These are phyloP conservation scores for Helicoverpa assulta DNA, from an alignment of 2,888 invertebrate genomes.

Conservation along the genomic window DNA sequence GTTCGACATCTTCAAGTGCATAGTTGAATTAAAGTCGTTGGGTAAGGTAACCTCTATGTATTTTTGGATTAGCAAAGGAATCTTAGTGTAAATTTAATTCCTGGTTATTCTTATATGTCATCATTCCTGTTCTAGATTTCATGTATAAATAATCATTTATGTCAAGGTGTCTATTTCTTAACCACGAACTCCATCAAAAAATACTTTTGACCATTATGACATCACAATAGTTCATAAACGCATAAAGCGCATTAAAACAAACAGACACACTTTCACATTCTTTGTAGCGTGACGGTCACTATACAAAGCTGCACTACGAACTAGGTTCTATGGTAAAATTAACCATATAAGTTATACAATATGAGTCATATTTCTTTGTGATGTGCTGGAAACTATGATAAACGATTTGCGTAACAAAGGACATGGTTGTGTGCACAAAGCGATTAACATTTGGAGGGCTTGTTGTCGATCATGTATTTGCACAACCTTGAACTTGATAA, in stretches of 20 bases:
- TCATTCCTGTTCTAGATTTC: constrained; percentile 2
- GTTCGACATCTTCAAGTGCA: neutral
- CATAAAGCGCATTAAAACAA: constrained; percentile 62
- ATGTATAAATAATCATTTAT: constrained; percentile 15
- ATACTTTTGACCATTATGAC: constrained; percentile 27
- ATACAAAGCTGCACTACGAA: constrained; percentile 47
- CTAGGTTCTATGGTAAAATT: constrained; percentile 48
- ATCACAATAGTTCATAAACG: constrained; percentile 39
- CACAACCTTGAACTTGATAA: constrained; percentile 61
- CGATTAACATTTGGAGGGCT: constrained; percentile 39
- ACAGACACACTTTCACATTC: constrained; percentile 80
- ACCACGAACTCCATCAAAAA: constrained; percentile 25
- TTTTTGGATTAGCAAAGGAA: no score
- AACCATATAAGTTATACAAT: constrained; percentile 10
- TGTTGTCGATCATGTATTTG: constrained; percentile 26
- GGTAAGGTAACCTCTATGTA: neutral
- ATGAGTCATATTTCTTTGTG: constrained; percentile 33
- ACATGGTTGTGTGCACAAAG: constrained; percentile 48
- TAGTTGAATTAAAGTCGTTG: neutral
- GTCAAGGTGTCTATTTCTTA: constrained; percentile 29
- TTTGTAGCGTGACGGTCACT: constrained; percentile 77
- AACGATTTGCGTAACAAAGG: constrained; percentile 58
- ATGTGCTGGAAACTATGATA: constrained; percentile 17
- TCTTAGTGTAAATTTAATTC: neutral
- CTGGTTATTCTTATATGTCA: neutral